Conservation (phyloP, 2,797 vertebrate species). For the Protosalanx chinensis region DNA sequence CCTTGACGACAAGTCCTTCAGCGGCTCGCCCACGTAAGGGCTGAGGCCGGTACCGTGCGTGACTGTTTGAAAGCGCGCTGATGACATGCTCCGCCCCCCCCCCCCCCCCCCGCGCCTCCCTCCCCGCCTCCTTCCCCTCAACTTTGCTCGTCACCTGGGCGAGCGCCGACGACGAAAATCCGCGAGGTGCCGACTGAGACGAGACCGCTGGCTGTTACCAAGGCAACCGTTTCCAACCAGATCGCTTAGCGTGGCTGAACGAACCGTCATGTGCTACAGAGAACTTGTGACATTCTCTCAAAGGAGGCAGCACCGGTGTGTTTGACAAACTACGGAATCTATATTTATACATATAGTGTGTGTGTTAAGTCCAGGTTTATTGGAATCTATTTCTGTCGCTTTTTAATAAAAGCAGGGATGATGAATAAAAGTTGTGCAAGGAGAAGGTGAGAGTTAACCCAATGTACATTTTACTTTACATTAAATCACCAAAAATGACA, state of each 20-base stretch:
- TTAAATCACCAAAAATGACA: too few relatives aligned
- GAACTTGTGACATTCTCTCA: slow-evolving; percentile 22
- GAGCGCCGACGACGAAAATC: slow-evolving; percentile 39
- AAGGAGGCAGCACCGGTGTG: background rate
- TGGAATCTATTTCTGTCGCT: background rate
- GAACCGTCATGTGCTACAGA: slow-evolving; percentile 23
- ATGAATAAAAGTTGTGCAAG: background rate
- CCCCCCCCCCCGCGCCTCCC: slow-evolving; percentile 24
- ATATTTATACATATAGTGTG: background rate
- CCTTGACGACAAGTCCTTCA: slow-evolving; percentile 67
- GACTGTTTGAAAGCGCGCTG: slow-evolving; percentile 45
- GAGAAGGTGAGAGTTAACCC: too few relatives aligned
- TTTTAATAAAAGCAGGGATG: background rate
- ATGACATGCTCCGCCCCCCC: too few relatives aligned
- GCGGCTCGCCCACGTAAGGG: slow-evolving; percentile 63
- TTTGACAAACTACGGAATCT: background rate
- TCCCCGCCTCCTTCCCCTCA: background rate
- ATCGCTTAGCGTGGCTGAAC: slow-evolving; percentile 26
- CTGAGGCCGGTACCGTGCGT: slow-evolving; percentile 57
- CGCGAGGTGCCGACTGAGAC: slow-evolving; percentile 41
- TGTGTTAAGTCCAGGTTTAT: background rate
- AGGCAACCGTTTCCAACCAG: slow-evolving; percentile 39
- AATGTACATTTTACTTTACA: too few relatives aligned
- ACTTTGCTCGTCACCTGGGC: slow-evolving; percentile 36
- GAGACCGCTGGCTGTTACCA: slow-evolving; percentile 49